These are phyloP conservation scores for Orientallactaga bullata DNA, from an alignment of 2,113 vertebrate genomes.

Conservation along the genomic window DNA sequence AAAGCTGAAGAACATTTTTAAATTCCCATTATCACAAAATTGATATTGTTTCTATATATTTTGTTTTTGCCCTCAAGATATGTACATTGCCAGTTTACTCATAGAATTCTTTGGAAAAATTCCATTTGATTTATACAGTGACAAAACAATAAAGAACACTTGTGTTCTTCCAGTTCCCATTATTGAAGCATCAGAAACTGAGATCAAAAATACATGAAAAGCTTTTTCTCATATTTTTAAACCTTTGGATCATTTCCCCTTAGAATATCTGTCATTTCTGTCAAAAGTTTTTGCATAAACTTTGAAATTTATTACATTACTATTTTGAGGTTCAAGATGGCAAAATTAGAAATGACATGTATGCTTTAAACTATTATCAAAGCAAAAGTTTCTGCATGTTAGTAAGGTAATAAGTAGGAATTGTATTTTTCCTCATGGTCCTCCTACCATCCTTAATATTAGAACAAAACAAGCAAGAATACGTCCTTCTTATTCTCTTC, in stretches of 20 bases:
- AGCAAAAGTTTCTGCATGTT: background rate
- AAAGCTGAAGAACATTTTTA: conserved; percentile 25
- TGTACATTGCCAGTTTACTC: background rate
- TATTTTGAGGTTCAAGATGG: conserved; percentile 56
- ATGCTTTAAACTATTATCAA: conserved; percentile 47
- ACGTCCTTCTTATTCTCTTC: background rate
- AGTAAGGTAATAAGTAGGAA: background rate
- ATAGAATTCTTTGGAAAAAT: conserved; percentile 44
- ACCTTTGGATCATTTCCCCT: conserved; percentile 15
- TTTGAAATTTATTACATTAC: conserved; percentile 36
- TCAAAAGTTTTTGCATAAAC: conserved; percentile 31
- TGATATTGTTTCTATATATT: background rate
- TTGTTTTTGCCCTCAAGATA: conserved; percentile 20
- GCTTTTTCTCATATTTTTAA: background rate
- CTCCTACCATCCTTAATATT: background rate
- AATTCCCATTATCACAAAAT: background rate
- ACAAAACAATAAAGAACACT: conserved; percentile 52
- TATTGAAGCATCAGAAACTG: conserved; percentile 39
- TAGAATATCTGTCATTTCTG: conserved; percentile 45
- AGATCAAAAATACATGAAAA: conserved; percentile 66
- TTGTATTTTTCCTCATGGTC: background rate
- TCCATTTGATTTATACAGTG: conserved; percentile 55
- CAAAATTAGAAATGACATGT: conserved; percentile 52
- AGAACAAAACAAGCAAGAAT: background rate
- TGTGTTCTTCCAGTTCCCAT: background rate